A percentile compares a stretch with the other conserved stretches of the same genome.
Conservation (phyloP, 2,797 vertebrate genomes). For the Anabacerthia variegaticeps region DNA sequence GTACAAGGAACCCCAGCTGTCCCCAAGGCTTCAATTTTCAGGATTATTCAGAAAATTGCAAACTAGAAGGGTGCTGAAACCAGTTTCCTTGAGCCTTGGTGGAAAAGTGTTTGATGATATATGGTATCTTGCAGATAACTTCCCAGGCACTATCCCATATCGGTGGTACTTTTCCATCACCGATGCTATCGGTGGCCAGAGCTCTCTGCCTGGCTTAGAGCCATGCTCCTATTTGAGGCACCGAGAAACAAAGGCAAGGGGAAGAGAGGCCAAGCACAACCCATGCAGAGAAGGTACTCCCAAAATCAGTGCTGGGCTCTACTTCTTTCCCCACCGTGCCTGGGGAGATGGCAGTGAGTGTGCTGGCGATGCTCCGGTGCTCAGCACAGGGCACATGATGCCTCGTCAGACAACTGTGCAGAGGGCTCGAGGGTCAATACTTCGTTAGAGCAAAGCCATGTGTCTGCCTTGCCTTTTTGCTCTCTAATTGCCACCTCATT, state of each 20-base stretch:
- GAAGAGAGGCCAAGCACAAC: not conserved
- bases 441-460: not conserved
- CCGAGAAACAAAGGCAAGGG: not conserved
- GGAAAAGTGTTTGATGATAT: not conserved
- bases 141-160: not conserved
- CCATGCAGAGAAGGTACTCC: not conserved
- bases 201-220: not conserved
- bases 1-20: not conserved
- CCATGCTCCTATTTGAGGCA: not conserved
- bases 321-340: not conserved
- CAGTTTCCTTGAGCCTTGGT: not conserved
- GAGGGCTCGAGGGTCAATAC: not conserved
- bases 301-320: not conserved
- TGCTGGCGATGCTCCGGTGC: not conserved
- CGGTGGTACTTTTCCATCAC: not conserved
- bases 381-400: rapidly evolving
- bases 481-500: not conserved
- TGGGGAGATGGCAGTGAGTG: not conserved
- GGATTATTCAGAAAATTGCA: not conserved
- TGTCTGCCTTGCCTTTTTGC: conserved; percentile 3
- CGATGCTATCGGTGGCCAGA: not conserved
- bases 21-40: not conserved
- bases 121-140: not conserved
- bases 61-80: not conserved
- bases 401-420: not conserved